A percentile compares a stretch with the other conserved stretches of the same genome.
Evolutionary conservation across 2,797 vertebrate genomes (phyloP).

Genomic region (Antennarius maculatus): DNA sequence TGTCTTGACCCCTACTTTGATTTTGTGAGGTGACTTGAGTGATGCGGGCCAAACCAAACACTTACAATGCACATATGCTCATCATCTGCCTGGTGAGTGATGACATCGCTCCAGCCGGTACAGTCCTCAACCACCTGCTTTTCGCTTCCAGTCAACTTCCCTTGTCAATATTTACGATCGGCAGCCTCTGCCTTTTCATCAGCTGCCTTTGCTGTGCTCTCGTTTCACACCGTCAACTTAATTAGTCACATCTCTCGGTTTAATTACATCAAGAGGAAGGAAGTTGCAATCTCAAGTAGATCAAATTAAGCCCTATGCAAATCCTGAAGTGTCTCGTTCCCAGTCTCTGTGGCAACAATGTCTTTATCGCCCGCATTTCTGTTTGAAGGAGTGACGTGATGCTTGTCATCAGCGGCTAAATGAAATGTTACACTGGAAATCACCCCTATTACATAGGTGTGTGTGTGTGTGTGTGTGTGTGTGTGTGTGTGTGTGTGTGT

Average conservation of each 20-base stretch:
- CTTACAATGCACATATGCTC: not conserved
- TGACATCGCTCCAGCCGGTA: conserved; percentile 24
- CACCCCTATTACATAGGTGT: conserved; percentile 73
- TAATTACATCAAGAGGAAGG: conserved; percentile 86
- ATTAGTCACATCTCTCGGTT: conserved; percentile 84
- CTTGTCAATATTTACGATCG: conserved; percentile 81
- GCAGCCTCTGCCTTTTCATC: conserved; percentile 55
- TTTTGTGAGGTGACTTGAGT: not conserved
- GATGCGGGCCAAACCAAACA: not conserved
- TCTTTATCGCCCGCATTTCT: conserved; percentile 61
- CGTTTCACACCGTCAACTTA: conserved; percentile 79
- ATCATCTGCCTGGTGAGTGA: conserved; percentile 38
- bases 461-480: not conserved
- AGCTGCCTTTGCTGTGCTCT: conserved; percentile 57
- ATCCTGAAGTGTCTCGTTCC: conserved; percentile 76
- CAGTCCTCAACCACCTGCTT: conserved; percentile 37
- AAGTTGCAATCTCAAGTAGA: conserved; percentile 86
- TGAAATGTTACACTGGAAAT: conserved; percentile 79
- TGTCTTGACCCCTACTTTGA: conserved; percentile 1
- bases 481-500: no score
- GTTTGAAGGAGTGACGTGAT: conserved; percentile 53
- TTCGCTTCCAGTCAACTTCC: conserved; percentile 65
- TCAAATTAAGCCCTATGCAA: conserved; percentile 85
- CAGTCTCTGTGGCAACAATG: conserved; percentile 71
- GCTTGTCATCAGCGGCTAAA: conserved; percentile 72